phyloP scores from a whole-genome alignment of 2,797 vertebrate species.

The Bradypodion ventrale region DNA sequence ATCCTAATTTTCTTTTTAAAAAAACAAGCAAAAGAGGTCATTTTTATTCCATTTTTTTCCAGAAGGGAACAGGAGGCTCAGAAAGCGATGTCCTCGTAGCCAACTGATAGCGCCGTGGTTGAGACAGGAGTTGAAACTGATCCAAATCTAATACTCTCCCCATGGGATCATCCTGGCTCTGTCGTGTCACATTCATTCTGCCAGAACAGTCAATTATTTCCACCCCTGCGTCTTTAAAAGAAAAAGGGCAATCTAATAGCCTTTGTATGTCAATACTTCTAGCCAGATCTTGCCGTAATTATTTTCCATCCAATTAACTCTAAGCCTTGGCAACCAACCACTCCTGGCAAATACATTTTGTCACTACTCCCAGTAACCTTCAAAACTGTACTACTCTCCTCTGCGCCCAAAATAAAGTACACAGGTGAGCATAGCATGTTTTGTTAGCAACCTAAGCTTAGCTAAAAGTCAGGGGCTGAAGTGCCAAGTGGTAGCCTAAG shows the following conservation, averaged over 20 bases:
- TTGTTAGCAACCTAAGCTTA: background rate
- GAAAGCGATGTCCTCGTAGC: background rate
- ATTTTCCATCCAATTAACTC: background rate
- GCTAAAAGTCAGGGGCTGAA: background rate
- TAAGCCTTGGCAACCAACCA: background rate
- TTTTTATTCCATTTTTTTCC: background rate
- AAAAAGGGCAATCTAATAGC: background rate
- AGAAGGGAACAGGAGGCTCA: background rate
- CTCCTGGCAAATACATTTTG: background rate
- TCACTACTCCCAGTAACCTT: background rate
- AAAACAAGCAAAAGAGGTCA: background rate
- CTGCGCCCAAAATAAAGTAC: too few species aligned
- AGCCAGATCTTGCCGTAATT: background rate
- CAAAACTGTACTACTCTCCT: background rate
- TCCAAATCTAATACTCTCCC: background rate
- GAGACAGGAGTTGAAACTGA: background rate
- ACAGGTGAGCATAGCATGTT: background rate
- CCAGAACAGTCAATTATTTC: background rate
- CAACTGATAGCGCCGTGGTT: background rate
- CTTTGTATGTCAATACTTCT: background rate
- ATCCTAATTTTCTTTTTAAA: background rate
- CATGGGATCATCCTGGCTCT: accelerated
- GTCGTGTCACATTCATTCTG: too few species aligned
- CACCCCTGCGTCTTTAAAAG: background rate
- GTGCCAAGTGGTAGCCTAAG: background rate